phyloP scores from a whole-genome alignment of 2,888 invertebrate genomes.

The Chrysina gloriosa region DNA sequence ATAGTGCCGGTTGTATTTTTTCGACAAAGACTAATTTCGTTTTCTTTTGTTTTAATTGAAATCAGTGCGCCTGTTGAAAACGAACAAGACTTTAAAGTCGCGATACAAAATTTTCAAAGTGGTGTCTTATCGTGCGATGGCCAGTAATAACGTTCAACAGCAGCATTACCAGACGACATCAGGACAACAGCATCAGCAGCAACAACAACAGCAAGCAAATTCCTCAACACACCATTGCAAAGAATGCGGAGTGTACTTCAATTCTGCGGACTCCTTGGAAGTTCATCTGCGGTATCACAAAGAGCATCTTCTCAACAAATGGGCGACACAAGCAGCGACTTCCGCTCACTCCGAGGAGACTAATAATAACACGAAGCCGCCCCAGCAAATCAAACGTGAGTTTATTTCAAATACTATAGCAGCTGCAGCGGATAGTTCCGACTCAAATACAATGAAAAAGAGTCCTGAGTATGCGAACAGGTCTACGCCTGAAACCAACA shows the following conservation, averaged over 20 bases:
- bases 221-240: conserved; percentile 76
- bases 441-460: conserved; percentile 73
- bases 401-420: conserved; percentile 69
- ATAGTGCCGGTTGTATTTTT: conserved; percentile 63
- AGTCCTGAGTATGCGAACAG: conserved; percentile 69
- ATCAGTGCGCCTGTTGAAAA: neutral
- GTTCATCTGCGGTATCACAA: conserved; percentile 85
- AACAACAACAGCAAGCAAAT: conserved; percentile 68
- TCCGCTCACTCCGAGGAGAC: conserved; percentile 67
- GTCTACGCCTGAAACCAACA: conserved; percentile 71
- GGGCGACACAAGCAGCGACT: conserved; percentile 71
- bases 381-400: conserved; percentile 67
- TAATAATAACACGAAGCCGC: conserved; percentile 72
- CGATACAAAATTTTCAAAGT: conserved; percentile 7
- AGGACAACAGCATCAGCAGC: conserved; percentile 55
- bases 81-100: conserved; percentile 13
- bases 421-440: conserved; percentile 82
- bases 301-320: conserved; percentile 79
- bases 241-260: conserved; percentile 80
- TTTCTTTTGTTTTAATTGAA: conserved; percentile 55
- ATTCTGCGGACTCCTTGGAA: conserved; percentile 80
- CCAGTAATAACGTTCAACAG: conserved; percentile 57
- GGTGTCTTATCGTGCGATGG: conserved; percentile 57
- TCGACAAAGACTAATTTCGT: conserved; percentile 55
- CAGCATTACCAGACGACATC: conserved; percentile 42